Evolutionary conservation across 2,113 vertebrate genomes (phyloP), one percentile per base, ranked within the genome.

Genomic region (Xiphias gladius): DNA sequence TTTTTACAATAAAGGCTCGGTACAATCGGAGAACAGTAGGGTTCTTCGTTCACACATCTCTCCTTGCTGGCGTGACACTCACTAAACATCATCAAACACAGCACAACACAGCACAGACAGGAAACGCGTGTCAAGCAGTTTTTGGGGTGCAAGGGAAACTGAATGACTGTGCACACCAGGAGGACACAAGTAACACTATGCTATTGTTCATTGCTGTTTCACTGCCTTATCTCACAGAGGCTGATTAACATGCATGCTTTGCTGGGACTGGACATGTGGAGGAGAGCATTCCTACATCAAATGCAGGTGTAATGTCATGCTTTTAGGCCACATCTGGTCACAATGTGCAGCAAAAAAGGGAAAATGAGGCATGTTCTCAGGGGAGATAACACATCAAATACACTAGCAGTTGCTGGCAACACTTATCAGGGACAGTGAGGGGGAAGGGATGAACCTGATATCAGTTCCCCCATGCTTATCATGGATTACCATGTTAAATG

Each of bases 171-270:
- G 89, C 89, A 85, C 77, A 88, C 73, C 66, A 76, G 77, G 86
- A 73, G 70, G 73, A 91, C 70, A 91, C 72, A 79, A 83, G 43
- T 86, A 88, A 85, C 92, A 83, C 87, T 80, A 84, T 74, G 85
- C 86, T 79, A 61, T 67, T 73, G 76, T 82, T 93, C 92, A 94
- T 94, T 94, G 93, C 94, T 94, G 94, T 95, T 95, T 94, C 93
- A 95, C 93, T 88, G 89, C 88, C 90, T 91, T 89, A 84, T 92
- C 92, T 92, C 89, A 81, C 89, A 88, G 90, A 91, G 91, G 86
- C 73, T 88, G 79, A 76, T 79, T 43, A 20, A 72, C 87, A 91
- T 79, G 80, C 92, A 93, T 62, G 87, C 88, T 89, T 81, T 82
- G 50, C 73, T 10, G 7, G 75, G 62, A 64, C 50, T 63, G 65